Evolutionary conservation across 2,797 vertebrate species (phyloP), one percentile per base, ranked within the genome.

Genomic region (Scolopax rusticola): DNA sequence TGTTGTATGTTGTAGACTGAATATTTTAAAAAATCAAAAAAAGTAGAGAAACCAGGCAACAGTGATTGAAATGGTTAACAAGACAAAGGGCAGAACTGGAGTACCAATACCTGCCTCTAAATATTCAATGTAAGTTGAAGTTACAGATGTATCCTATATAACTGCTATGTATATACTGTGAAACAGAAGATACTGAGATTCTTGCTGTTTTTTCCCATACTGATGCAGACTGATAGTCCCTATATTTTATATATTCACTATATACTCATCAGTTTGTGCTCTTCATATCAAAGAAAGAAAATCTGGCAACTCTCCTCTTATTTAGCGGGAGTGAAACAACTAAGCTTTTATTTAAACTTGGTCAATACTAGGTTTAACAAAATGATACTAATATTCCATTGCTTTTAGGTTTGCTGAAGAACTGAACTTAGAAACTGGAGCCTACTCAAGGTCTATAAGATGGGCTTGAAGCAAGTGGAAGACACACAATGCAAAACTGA

Each of bases 291-390:
- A 76, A 47, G 4, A 47, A 38, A 27, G 12, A 12, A 54, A 45
- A 59, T 40, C 15, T 60, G 12, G 6, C 28, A 64, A 21, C 23
- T 48, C 4, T 45, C 18, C 3, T 48, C 5, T 70, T 50, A 63
- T 12, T 54, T 65, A 24, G 4, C 7, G 57, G 25, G 33, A 63
- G 2, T 43, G 45, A 83, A 84, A 27, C 4, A 68, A 4, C 2
- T 45, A 7, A 19, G 33, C 19, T 17, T 50, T 63, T 17, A 65
- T 71, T 73, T 86, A 61, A 50, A 28, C 5, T 15, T 53, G 9
- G 2, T 38, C 24, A 23, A 9, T 51, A 12, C 2, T 2, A 32
- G 0, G 0, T 65, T 74, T 47, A 59, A 69, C 2, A 40, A 63
- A 71, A 59, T 43, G 48, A 16, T 40, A 5, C 8, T 57, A 4